Evolutionary conservation across 1,140 invertebrate genomes (phyloP).

Genomic region (Dinoponera quadriceps): DNA sequence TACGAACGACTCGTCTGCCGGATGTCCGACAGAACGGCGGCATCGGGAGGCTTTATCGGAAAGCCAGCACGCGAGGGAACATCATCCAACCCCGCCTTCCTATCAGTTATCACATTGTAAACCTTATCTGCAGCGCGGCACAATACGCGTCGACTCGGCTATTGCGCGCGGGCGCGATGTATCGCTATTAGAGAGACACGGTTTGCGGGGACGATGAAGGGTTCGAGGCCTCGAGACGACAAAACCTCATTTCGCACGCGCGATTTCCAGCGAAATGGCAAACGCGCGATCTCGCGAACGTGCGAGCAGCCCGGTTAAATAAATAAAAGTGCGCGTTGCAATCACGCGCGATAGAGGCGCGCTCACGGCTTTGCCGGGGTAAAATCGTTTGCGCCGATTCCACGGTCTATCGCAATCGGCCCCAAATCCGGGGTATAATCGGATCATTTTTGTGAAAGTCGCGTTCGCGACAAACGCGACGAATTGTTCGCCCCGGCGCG

Average conservation of each 20-base stretch:
- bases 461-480: slow-evolving; percentile 22
- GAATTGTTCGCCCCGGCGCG: slow-evolving; percentile 18
- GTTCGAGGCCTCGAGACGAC: slow-evolving; percentile 1
- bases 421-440: slow-evolving; percentile 38
- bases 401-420: slow-evolving; percentile 13
- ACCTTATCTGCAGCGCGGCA: slow-evolving; percentile 69
- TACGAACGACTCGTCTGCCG: slow-evolving; percentile 22
- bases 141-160: slow-evolving; percentile 36
- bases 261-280: slow-evolving; percentile 22
- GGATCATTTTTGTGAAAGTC: slow-evolving; percentile 47
- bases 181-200: slow-evolving; percentile 20
- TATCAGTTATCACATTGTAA: slow-evolving; percentile 75
- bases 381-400: slow-evolving; percentile 44
- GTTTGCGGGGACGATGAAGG: slow-evolving; percentile 5
- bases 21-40: slow-evolving; percentile 70
- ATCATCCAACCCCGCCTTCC: slow-evolving; percentile 61
- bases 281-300: slow-evolving; percentile 1
- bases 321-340: slow-evolving; percentile 28
- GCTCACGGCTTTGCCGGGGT: not conserved
- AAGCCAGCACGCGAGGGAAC: slow-evolving; percentile 62
- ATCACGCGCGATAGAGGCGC: not conserved
- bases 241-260: slow-evolving; percentile 29
- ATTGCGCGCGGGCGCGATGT: slow-evolving; percentile 22
- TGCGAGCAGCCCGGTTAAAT: not conserved
- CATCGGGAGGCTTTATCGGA: slow-evolving; percentile 66